Conservation (phyloP, 2,888 invertebrate genomes). For the Linnaemya vulpina region DNA sequence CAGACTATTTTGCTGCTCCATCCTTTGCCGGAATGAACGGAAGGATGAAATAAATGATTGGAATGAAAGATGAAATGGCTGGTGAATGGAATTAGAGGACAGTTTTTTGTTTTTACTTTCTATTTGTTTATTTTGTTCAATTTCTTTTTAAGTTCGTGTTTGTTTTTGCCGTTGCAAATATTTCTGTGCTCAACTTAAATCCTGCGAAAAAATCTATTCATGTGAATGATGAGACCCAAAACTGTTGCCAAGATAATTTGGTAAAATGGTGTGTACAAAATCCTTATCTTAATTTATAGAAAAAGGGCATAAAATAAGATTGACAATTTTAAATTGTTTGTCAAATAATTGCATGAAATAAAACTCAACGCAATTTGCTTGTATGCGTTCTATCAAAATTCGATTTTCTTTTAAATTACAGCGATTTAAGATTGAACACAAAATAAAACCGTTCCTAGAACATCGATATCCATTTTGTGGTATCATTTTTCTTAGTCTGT, state of each 20-base stretch:
- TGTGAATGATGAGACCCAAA: constrained; percentile 74
- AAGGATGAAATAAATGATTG: constrained; percentile 67
- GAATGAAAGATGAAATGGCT: constrained; percentile 67
- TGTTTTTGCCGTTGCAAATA: constrained; percentile 16
- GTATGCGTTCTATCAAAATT: too few relatives aligned
- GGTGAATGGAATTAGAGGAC: constrained; percentile 54
- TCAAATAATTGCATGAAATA: neutral
- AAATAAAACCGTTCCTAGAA: too few relatives aligned
- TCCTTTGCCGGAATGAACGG: constrained; percentile 32
- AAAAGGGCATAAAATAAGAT: neutral
- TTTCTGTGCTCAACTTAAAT: constrained; percentile 75
- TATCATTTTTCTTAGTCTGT: too few relatives aligned
- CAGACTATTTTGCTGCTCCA: constrained; percentile 15
- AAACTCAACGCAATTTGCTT: too few relatives aligned
- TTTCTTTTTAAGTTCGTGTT: neutral
- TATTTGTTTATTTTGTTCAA: neutral
- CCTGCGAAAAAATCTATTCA: constrained; percentile 78
- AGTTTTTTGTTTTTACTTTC: constrained; percentile 7
- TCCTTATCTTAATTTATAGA: neutral
- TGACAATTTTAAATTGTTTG: neutral
- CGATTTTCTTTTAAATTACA: too few relatives aligned
- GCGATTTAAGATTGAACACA: too few relatives aligned
- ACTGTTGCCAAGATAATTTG: constrained; percentile 54
- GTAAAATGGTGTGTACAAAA: constrained; percentile 36
- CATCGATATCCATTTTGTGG: too few relatives aligned